These are phyloP conservation scores for Augiades crinisus DNA, from an alignment of 2,888 invertebrate species.

Conservation along the genomic window DNA sequence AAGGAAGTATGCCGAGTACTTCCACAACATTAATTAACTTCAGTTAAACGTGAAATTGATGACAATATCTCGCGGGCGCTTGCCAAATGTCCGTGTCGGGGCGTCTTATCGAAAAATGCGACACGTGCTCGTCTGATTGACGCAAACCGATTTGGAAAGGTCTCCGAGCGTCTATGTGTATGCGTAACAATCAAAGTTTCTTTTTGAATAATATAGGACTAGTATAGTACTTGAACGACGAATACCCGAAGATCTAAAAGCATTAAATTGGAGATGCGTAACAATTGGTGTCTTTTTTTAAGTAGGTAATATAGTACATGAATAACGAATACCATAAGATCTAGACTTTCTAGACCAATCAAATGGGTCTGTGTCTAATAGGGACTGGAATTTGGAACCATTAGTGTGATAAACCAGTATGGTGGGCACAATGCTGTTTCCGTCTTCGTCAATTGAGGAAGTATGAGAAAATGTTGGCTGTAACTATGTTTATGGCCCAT, in stretches of 20 bases:
- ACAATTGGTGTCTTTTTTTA: not conserved
- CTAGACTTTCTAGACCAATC: not conserved
- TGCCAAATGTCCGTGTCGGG: too few species aligned
- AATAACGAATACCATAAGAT: not conserved
- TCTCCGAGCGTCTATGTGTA: not conserved
- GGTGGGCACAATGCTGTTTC: too few species aligned
- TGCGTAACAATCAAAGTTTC: not conserved
- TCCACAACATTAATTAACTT: not conserved
- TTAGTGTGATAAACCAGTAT: too few species aligned
- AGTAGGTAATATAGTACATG: not conserved
- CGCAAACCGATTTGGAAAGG: slow-evolving; percentile 19
- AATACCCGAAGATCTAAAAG: too few species aligned
- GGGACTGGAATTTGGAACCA: too few species aligned
- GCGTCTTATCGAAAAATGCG: slow-evolving; percentile 12
- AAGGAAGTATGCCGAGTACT: not conserved
- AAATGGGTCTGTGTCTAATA: too few species aligned
- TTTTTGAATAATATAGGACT: too few species aligned
- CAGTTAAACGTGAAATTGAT: slow-evolving; percentile 2
- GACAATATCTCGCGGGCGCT: slow-evolving; percentile 10
- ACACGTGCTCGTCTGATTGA: slow-evolving; percentile 11
- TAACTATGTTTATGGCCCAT: too few species aligned
- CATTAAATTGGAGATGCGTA: too few species aligned
- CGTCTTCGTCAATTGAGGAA: too few species aligned
- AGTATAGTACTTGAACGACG: too few species aligned
- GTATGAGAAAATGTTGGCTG: too few species aligned